A percentile compares a stretch with the other conserved stretches of the same genome.
phyloP scores from a whole-genome alignment of 1,140 invertebrate species.

The Cotesia glomerata region DNA sequence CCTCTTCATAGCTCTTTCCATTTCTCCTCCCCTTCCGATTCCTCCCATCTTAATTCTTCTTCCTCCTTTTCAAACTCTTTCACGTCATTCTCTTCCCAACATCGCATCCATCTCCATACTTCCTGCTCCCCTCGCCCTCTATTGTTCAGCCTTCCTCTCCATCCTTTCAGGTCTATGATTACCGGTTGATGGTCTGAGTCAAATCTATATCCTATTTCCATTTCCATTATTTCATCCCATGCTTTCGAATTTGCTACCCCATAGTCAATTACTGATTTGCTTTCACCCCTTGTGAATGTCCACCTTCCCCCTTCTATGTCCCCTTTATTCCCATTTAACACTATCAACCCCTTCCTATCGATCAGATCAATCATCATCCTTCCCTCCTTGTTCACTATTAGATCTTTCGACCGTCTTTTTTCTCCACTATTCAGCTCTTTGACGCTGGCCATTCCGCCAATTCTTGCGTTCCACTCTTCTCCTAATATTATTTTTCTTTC shows the following conservation, averaged over 20 bases:
- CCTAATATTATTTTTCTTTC: background rate
- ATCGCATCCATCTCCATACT: too few relatives aligned
- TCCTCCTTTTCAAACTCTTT: too few relatives aligned
- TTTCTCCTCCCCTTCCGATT: background rate
- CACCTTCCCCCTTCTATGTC: background rate
- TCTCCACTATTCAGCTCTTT: background rate
- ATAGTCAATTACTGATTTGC: too few relatives aligned
- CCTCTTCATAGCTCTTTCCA: background rate
- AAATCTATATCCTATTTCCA: too few relatives aligned
- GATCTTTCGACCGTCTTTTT: slow-evolving; percentile 24
- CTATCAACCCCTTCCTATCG: background rate
- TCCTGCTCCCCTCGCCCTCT: too few relatives aligned
- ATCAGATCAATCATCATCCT: background rate
- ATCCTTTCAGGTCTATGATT: background rate
- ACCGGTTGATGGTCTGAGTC: too few relatives aligned
- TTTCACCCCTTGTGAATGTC: too few relatives aligned
- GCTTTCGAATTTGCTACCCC: too few relatives aligned
- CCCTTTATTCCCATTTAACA: too few relatives aligned
- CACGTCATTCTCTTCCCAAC: too few relatives aligned
- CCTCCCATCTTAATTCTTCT: too few relatives aligned
- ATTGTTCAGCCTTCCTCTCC: background rate
- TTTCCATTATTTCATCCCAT: too few relatives aligned
- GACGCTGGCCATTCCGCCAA: background rate
- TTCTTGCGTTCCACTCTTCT: slow-evolving; percentile 29
- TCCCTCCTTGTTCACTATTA: slow-evolving; percentile 17